Conservation (phyloP, 2,888 invertebrate species). For the Eupithecia subfuscata region DNA sequence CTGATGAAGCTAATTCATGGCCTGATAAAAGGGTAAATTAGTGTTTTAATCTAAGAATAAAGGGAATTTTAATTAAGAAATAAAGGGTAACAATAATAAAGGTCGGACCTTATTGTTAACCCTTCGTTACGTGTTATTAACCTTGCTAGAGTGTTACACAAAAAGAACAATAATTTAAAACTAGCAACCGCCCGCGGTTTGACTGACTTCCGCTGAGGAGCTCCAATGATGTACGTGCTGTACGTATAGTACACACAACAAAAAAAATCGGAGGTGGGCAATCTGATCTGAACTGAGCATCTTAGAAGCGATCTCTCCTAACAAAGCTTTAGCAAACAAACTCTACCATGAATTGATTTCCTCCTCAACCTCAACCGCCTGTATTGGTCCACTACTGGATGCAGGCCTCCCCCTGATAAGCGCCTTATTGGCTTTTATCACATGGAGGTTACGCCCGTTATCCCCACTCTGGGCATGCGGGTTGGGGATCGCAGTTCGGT, state of each 20-base stretch:
- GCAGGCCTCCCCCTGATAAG: too few relatives aligned
- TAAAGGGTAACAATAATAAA: conserved; percentile 11
- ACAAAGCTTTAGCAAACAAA: background rate
- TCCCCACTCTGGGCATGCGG: too few relatives aligned
- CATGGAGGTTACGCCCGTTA: too few relatives aligned
- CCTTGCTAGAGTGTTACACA: background rate
- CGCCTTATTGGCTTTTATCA: too few relatives aligned
- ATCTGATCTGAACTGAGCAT: too few relatives aligned
- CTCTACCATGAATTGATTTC: background rate
- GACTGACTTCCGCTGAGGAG: too few relatives aligned
- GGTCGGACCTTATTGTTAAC: background rate
- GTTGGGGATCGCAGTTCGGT: too few relatives aligned
- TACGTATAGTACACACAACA: background rate
- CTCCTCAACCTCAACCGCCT: too few relatives aligned
- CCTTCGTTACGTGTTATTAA: background rate
- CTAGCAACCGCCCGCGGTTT: too few relatives aligned
- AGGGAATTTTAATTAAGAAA: conserved; percentile 11
- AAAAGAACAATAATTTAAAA: too few relatives aligned
- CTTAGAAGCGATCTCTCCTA: background rate
- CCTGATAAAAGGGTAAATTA: conserved; percentile 25
- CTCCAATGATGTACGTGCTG: too few relatives aligned
- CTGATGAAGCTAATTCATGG: conserved; percentile 25
- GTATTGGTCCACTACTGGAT: too few relatives aligned
- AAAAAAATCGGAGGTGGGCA: background rate
- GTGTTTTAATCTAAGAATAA: conserved; percentile 28